Conservation (phyloP, 2,113 vertebrate species). For the Chrysemys picta region DNA sequence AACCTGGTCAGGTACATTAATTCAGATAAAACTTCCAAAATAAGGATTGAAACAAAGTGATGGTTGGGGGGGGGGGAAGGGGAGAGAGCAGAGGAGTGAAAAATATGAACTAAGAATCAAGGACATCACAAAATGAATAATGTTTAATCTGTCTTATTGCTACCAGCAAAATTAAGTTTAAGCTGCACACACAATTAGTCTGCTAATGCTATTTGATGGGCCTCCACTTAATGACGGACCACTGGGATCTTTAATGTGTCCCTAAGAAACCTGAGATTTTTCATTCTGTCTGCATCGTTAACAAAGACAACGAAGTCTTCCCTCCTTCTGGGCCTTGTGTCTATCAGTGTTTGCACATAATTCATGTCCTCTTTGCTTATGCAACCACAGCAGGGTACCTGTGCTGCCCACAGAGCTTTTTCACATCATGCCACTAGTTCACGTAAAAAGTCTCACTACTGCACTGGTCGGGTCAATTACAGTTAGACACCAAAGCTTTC, state of each 20-base stretch:
- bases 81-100: conserved; percentile 11
- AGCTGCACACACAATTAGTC: conserved; percentile 70
- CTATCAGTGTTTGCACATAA: conserved; percentile 34
- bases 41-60: conserved; percentile 59
- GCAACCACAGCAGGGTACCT: neutral
- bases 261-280: conserved; percentile 58
- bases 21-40: conserved; percentile 21
- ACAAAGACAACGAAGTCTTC: neutral
- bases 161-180: conserved; percentile 71
- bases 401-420: conserved; percentile 12
- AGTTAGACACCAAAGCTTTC: neutral
- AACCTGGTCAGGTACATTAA: neutral
- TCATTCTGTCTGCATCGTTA: conserved; percentile 48
- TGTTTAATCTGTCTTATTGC: conserved; percentile 56
- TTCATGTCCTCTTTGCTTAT: conserved; percentile 16
- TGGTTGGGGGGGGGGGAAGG: neutral
- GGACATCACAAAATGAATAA: conserved; percentile 62
- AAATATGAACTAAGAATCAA: conserved; percentile 43
- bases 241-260: conserved; percentile 54
- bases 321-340: conserved; percentile 23
- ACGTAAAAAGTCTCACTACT: conserved; percentile 25
- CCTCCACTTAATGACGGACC: conserved; percentile 41
- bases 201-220: conserved; percentile 66
- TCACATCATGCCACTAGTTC: neutral
- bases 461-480: neutral